These are phyloP conservation scores for Lycopodina hypogea DNA, from an alignment of 37 sponge, comb jelly and placozoan genomes.

Conservation along the genomic window DNA sequence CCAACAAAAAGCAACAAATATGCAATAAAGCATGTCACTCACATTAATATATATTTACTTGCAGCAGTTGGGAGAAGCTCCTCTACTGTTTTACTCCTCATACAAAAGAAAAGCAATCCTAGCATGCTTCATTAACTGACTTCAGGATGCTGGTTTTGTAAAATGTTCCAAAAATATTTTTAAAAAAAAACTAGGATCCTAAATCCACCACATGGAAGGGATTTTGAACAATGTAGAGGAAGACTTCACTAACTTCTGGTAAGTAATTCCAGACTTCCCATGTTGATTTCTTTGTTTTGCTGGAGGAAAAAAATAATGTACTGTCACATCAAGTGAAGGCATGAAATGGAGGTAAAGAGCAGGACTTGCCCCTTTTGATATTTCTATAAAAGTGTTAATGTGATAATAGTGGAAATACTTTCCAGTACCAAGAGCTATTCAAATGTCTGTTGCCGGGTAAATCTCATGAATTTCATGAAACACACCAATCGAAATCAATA, in stretches of 20 bases:
- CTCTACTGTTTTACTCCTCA: background rate
- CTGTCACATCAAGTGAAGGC: background rate
- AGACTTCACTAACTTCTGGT: background rate
- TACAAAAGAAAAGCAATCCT: background rate
- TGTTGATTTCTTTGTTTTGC: slow-evolving; percentile 2
- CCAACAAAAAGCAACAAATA: too few relatives aligned
- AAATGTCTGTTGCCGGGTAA: background rate
- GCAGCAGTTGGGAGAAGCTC: background rate
- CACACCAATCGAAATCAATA: background rate
- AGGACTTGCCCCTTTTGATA: background rate
- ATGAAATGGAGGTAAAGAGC: background rate
- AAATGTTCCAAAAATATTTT: background rate
- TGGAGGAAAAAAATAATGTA: background rate
- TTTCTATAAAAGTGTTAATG: background rate
- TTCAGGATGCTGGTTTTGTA: background rate
- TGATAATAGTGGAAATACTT: background rate
- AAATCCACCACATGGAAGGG: background rate
- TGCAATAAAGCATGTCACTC: background rate
- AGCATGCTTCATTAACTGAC: background rate
- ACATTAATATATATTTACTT: background rate
- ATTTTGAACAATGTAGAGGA: background rate
- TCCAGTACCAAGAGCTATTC: background rate
- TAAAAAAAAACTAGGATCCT: background rate
- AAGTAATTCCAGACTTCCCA: slow-evolving; percentile 2
- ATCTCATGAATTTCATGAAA: background rate